phyloP scores from a whole-genome alignment of 2,888 invertebrate species.

The Drosophila nigricruria region DNA sequence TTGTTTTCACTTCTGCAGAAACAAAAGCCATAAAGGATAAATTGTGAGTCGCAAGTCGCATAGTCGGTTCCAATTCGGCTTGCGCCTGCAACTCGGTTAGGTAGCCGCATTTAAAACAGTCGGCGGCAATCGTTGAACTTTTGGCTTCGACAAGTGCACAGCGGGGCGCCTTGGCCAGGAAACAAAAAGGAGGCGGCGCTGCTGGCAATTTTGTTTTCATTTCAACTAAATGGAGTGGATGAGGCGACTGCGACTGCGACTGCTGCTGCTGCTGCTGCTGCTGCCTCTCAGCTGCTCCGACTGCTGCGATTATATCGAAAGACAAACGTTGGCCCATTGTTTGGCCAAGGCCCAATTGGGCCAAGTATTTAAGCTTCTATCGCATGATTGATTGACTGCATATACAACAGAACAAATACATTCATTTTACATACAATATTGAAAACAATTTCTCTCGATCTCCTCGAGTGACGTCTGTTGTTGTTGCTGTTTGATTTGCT shows the following conservation, averaged over 20 bases:
- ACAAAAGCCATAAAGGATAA: constrained; percentile 79
- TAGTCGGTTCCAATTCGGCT: constrained; percentile 19
- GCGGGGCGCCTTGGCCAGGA: constrained; percentile 69
- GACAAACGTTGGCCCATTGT: constrained; percentile 58
- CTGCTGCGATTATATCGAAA: constrained; percentile 50
- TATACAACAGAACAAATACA: constrained; percentile 50
- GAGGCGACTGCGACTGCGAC: not conserved
- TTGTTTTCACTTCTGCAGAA: constrained; percentile 84
- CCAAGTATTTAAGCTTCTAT: constrained; percentile 62
- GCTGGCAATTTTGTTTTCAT: constrained; percentile 76
- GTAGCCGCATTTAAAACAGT: constrained; percentile 73
- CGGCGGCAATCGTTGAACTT: constrained; percentile 75
- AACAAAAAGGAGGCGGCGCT: constrained; percentile 53
- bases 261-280: not conserved
- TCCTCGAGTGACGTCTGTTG: constrained; percentile 36
- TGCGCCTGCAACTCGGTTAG: constrained; percentile 54
- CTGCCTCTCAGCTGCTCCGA: constrained; percentile 6
- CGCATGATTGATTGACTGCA: constrained; percentile 65
- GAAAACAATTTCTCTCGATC: constrained; percentile 65
- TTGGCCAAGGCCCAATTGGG: constrained; percentile 63
- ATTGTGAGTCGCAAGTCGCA: constrained; percentile 62
- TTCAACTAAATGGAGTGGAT: constrained; percentile 64
- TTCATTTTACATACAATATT: constrained; percentile 38
- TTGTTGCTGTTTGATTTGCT: constrained; percentile 24
- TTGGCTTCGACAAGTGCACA: constrained; percentile 83